A percentile compares a stretch with the other conserved stretches of the same genome.
Conservation (phyloP, 2,113 vertebrate species). For the Albula goreensis region DNA sequence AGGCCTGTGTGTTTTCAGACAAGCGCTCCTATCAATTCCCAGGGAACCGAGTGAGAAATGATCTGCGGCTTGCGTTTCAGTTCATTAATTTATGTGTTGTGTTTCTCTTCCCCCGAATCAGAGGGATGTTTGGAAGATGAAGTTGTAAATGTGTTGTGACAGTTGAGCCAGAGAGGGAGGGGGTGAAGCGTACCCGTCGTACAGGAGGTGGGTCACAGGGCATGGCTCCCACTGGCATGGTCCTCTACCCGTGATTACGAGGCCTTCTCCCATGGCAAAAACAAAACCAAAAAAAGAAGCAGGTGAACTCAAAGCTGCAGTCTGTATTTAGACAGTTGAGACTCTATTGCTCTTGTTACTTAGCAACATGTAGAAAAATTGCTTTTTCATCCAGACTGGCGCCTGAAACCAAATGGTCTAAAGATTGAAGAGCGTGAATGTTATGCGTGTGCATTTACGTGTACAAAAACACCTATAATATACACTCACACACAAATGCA, state of each 20-base stretch:
- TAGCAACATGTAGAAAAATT: conserved; percentile 44
- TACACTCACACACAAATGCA: too few relatives aligned
- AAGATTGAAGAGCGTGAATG: too few relatives aligned
- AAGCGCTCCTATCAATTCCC: conserved; percentile 19
- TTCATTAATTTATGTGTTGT: conserved; percentile 43
- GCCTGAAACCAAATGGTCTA: too few relatives aligned
- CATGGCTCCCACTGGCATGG: not conserved
- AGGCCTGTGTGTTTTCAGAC: conserved; percentile 25
- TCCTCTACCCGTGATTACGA: not conserved
- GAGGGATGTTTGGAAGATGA: conserved; percentile 12
- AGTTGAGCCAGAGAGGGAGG: not conserved
- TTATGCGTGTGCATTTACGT: too few relatives aligned
- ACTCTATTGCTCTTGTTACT: conserved; percentile 39
- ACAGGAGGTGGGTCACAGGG: conserved; percentile 11
- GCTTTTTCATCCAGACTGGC: conserved; percentile 22
- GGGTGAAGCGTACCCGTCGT: not conserved
- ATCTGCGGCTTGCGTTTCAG: conserved; percentile 16
- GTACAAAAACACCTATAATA: too few relatives aligned
- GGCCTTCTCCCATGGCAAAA: not conserved
- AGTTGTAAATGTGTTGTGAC: conserved; percentile 31
- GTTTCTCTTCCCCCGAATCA: conserved; percentile 14
- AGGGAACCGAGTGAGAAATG: conserved; percentile 4
- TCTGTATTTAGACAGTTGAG: conserved; percentile 29
- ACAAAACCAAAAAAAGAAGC: not conserved
- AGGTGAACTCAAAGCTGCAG: conserved; percentile 24